These are phyloP conservation scores for Bubo blakistoni DNA, from an alignment of 2,113 vertebrate species.

Conservation along the genomic window DNA sequence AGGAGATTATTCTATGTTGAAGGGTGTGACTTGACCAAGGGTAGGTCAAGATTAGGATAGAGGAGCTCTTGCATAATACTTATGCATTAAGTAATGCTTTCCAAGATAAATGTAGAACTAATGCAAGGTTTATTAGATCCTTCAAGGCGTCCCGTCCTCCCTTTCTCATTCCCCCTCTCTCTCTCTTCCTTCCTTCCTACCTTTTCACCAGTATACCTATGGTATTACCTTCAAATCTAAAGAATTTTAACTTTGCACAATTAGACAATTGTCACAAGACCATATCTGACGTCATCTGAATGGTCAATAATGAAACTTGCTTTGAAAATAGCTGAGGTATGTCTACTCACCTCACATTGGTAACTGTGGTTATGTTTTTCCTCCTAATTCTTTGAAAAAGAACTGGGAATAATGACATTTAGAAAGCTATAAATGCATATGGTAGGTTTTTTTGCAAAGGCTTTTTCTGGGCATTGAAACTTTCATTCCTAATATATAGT, in stretches of 20 bases:
- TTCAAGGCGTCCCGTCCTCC: neutral
- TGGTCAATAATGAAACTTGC: neutral
- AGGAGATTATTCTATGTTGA: neutral
- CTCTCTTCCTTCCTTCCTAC: neutral
- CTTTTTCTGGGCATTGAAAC: neutral
- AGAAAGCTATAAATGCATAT: neutral
- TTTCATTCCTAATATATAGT: neutral
- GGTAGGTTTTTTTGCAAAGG: neutral
- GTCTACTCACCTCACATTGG: neutral
- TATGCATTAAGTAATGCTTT: neutral
- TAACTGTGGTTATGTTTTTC: neutral
- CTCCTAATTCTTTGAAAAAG: neutral
- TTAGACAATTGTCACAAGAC: neutral
- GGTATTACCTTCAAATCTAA: neutral
- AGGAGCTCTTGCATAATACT: neutral
- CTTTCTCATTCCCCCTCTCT: neutral
- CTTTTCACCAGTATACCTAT: neutral
- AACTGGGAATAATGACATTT: neutral
- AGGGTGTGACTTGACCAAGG: neutral
- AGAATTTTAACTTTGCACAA: neutral
- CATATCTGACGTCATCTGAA: neutral
- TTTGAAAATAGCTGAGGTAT: neutral
- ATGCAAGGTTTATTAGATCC: neutral
- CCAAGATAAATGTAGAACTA: neutral
- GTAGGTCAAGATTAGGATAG: neutral